These are phyloP conservation scores for Nesoenas mayeri DNA, from an alignment of 2,113 vertebrate genomes.

Conservation along the genomic window DNA sequence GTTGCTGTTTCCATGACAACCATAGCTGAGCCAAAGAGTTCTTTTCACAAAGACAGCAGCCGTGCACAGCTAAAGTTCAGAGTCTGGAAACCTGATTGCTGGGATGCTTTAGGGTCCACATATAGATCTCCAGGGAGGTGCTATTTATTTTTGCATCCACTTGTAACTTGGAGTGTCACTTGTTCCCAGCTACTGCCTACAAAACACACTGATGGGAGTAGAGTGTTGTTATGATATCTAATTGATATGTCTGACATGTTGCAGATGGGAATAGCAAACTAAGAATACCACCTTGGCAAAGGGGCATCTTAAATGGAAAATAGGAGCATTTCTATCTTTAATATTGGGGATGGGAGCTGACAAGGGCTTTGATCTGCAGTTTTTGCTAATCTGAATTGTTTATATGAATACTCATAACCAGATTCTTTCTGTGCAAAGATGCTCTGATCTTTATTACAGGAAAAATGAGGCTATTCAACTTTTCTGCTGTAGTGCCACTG, in stretches of 20 bases:
- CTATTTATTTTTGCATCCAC: constrained; percentile 49
- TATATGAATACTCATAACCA: background rate
- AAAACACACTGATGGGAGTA: background rate
- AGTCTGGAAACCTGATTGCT: constrained; percentile 43
- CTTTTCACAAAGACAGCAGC: constrained; percentile 44
- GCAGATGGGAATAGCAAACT: constrained; percentile 20
- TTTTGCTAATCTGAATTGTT: background rate
- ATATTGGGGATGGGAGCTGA: background rate
- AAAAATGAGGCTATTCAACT: background rate
- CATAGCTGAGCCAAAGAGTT: constrained; percentile 30
- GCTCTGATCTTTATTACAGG: background rate
- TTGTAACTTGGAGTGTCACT: constrained; percentile 24
- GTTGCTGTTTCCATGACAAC: constrained; percentile 59
- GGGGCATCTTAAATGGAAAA: background rate
- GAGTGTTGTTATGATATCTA: background rate
- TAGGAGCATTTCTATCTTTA: background rate
- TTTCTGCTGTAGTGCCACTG: background rate
- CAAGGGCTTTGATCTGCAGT: background rate
- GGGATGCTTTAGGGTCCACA: constrained; percentile 13
- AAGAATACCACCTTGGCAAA: background rate
- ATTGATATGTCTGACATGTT: constrained; percentile 32
- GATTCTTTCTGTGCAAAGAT: background rate
- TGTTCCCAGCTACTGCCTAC: constrained; percentile 19
- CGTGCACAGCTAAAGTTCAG: constrained; percentile 31
- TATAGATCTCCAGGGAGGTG: constrained; percentile 51